Base-by-base conservation (phyloP, 2,888 invertebrate genomes). In the Orchestes rusci region DNA sequence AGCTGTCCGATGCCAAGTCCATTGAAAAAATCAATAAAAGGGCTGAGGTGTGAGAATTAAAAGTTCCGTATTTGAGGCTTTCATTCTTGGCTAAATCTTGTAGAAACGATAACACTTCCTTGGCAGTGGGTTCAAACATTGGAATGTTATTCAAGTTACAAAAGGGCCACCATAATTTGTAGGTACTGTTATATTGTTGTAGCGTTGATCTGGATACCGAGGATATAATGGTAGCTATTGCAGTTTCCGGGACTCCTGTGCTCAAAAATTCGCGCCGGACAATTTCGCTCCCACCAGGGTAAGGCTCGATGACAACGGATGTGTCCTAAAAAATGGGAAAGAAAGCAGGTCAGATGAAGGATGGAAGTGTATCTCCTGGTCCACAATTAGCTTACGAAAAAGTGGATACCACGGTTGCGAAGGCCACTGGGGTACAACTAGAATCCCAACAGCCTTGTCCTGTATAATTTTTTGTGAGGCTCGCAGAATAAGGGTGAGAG, bases 331-430 rank as follows among this genome's bases (percentile, higher is more conserved):
- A 32, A 16, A 48, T 47, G 50, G 50, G 30, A 23, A 53, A 41
- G 33, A 18, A 4, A 53, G 38, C 2, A 53, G 23, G 7, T 43
- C 34, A 41, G 12, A 12, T 39, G 13, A 20, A 3, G 53, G 51
- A 18, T 45, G 30, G 30, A 52, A 52, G 17, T 33, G 16, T 19
- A 53, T 15, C 19, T 36, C 34, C 27, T 46, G 17, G 15, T 36
- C n/a, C 2, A 34, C 30, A 18, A 32, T n/a, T 13, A 52, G 29
- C 10, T 36, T 45, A 3, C 16, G 12, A 16, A 52, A 53, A 15
- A 53, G 28, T 4, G 54, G 52, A 30, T 37, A 50, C 56, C 54
- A 54, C n/a, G 54, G 47, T 45, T 54, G 52, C 7, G 23, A 23
- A 23, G 23, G 23, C 23, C 23, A 23, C 23, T 10, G 10, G 10